A percentile compares a stretch with the other conserved stretches of the same genome.
These are phyloP conservation scores for Eulacestoma nigropectus DNA, from an alignment of 2,113 vertebrate genomes.

Conservation along the genomic window DNA sequence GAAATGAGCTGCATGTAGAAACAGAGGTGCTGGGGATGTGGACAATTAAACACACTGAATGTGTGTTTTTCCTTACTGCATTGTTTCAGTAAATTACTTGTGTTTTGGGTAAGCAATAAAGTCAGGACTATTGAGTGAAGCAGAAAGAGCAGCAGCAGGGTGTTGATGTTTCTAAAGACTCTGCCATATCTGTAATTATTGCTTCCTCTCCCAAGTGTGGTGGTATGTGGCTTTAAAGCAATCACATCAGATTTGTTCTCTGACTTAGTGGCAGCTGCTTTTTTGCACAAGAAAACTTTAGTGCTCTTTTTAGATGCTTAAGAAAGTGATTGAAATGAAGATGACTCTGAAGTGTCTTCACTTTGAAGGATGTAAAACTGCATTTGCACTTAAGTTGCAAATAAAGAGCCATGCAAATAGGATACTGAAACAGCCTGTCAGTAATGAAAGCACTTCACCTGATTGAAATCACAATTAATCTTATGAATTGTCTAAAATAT, in stretches of 20 bases:
- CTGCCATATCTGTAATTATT: not conserved
- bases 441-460: not conserved
- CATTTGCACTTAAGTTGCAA: not conserved
- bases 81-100: not conserved
- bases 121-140: not conserved
- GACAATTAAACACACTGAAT: not conserved
- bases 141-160: not conserved
- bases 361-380: not conserved
- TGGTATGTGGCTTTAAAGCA: not conserved
- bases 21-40: not conserved
- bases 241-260: not conserved
- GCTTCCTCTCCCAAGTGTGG: not conserved
- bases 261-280: not conserved
- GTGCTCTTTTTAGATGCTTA: not conserved
- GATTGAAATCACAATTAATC: not conserved
- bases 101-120: not conserved
- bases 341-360: not conserved
- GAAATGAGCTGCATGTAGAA: not conserved
- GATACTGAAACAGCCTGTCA: not conserved
- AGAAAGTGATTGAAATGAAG: not conserved
- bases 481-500: not conserved
- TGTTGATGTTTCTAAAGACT: not conserved
- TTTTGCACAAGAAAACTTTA: not conserved
- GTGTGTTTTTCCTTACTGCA: not conserved
- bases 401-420: not conserved